These are phyloP conservation scores for Drosophila tropicalis DNA, from an alignment of 1,140 invertebrate species.

Conservation along the genomic window DNA sequence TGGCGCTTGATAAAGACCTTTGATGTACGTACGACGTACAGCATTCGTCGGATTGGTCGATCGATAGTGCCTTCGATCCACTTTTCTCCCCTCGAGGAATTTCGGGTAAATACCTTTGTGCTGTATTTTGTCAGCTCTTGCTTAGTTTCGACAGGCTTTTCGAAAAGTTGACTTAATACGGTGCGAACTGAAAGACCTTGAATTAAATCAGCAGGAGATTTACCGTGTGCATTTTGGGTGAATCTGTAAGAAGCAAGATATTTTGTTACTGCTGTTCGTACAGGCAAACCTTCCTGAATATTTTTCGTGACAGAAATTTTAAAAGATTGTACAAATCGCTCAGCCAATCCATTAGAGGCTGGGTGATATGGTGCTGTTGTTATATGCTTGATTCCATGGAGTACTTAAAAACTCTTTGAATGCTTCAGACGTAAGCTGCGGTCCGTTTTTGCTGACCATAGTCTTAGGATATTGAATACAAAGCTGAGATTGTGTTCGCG, in stretches of 20 bases:
- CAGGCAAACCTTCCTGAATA: not conserved
- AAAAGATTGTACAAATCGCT: no score
- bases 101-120: not conserved
- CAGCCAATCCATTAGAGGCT: constrained; percentile 19
- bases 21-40: not conserved
- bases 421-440: constrained; percentile 37
- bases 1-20: not conserved
- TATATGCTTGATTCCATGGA: constrained; percentile 16
- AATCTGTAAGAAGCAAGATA: constrained; percentile 25
- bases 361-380: constrained; percentile 20
- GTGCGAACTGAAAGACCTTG: constrained; percentile 25
- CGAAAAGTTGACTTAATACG: constrained; percentile 22
- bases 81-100: constrained; percentile 16
- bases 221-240: constrained; percentile 11
- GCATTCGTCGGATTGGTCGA: not conserved
- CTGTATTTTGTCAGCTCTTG: not conserved
- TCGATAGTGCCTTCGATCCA: not conserved
- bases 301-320: not conserved
- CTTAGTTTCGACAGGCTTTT: not conserved
- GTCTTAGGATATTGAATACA: not conserved
- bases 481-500: constrained; percentile 22
- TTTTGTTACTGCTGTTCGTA: constrained; percentile 7
- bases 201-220: constrained; percentile 7
- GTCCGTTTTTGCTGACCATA: no score
- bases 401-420: constrained; percentile 11